Evolutionary conservation across 2,113 vertebrate species (phyloP).

Genomic region (Thinocorus orbignyianus): DNA sequence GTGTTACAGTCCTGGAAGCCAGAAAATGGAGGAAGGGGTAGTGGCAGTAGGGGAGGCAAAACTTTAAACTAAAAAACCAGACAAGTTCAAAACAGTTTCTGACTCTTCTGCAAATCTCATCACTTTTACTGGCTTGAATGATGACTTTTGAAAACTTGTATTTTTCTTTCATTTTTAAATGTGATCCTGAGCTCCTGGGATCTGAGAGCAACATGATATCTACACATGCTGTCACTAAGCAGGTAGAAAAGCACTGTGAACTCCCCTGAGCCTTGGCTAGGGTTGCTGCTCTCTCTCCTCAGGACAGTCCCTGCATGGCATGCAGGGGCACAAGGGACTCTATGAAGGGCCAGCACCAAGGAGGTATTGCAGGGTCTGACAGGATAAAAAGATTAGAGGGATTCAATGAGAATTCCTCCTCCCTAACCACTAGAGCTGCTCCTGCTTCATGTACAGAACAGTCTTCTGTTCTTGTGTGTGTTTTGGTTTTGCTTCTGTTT

Average conservation of each 20-base stretch:
- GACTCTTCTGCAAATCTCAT: not conserved
- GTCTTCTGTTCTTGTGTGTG: not conserved
- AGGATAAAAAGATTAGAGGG: not conserved
- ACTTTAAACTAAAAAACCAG: not conserved
- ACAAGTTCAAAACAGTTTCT: not conserved
- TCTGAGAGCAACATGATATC: not conserved
- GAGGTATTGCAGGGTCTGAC: not conserved
- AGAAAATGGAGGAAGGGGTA: not conserved
- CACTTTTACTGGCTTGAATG: not conserved
- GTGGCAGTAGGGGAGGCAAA: not conserved
- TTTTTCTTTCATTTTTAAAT: not conserved
- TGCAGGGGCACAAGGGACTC: fast-evolving
- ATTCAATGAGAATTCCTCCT: not conserved
- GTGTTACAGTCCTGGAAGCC: not conserved
- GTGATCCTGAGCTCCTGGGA: fast-evolving
- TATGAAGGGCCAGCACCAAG: fast-evolving
- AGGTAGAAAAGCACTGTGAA: fast-evolving
- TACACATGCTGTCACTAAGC: fast-evolving
- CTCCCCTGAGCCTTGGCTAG: not conserved
- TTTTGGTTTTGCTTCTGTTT: not conserved
- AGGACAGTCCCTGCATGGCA: not conserved
- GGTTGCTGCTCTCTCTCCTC: not conserved
- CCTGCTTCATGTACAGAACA: not conserved
- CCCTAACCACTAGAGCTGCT: not conserved
- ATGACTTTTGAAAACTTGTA: not conserved